Evolutionary conservation across 2,797 vertebrate species (phyloP).

Genomic region (Limnodromus scolopaceus): DNA sequence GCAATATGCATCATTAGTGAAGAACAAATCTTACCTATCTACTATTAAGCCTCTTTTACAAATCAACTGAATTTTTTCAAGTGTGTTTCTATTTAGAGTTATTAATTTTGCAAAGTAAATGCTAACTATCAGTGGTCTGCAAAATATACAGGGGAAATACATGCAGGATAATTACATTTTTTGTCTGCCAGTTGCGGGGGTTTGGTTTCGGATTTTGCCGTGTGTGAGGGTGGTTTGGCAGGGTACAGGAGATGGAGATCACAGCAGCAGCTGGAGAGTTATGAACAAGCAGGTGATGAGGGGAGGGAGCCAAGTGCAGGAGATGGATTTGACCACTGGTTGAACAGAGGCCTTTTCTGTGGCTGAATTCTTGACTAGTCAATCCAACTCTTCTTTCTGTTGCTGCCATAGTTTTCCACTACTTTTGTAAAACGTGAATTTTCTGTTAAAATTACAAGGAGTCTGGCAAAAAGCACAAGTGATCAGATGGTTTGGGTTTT

Average conservation of each 20-base stretch:
- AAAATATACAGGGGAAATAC: neutral
- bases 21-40: neutral
- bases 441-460: neutral
- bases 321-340: neutral
- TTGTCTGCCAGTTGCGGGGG: neutral
- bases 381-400: neutral
- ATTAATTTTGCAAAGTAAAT: neutral
- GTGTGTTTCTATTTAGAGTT: neutral
- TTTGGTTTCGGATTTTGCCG: neutral
- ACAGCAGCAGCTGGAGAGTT: neutral
- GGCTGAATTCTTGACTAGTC: neutral
- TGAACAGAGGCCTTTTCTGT: neutral
- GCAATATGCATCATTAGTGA: neutral
- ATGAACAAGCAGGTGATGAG: neutral
- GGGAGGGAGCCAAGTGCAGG: neutral
- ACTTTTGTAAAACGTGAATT: neutral
- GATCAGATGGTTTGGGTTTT: neutral
- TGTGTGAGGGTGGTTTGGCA: neutral
- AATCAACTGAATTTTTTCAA: neutral
- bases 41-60: neutral
- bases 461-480: neutral
- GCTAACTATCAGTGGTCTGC: neutral
- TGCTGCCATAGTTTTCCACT: neutral
- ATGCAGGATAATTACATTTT: neutral
- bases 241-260: neutral